phyloP scores from a whole-genome alignment of 2,113 vertebrate genomes.

The Ailurus styani region DNA sequence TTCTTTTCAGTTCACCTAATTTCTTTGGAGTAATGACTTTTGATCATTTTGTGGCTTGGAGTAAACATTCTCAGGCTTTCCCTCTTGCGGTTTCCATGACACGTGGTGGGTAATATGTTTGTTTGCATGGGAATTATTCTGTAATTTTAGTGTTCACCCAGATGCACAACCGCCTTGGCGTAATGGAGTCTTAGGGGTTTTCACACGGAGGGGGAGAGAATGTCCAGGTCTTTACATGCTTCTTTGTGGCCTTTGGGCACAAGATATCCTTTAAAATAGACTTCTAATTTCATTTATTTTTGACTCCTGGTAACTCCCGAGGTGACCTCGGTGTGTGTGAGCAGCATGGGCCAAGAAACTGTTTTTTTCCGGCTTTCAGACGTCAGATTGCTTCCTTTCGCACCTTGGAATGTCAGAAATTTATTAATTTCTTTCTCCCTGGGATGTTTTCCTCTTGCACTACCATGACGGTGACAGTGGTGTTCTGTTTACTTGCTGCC shows the following conservation, averaged over 20 bases:
- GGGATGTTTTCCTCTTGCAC: conserved; percentile 56
- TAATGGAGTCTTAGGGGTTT: neutral
- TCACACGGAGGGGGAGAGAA: conserved; percentile 1
- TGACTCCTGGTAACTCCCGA: conserved; percentile 70
- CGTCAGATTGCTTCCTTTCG: conserved; percentile 83
- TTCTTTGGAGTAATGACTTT: neutral
- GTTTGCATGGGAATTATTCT: neutral
- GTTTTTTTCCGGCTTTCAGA: conserved; percentile 76
- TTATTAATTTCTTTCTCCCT: conserved; percentile 30
- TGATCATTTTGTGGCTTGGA: neutral
- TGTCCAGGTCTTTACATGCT: conserved; percentile 63
- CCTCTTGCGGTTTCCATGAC: neutral
- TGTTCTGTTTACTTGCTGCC: conserved; percentile 37
- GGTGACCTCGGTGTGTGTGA: conserved; percentile 70
- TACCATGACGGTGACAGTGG: neutral
- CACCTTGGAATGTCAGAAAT: conserved; percentile 78
- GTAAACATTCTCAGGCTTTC: neutral
- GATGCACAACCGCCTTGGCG: neutral
- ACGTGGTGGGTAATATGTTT: neutral
- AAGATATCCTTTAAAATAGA: conserved; percentile 74
- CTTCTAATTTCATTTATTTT: conserved; percentile 75
- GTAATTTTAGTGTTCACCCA: neutral
- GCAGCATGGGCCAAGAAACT: conserved; percentile 71
- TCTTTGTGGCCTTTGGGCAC: conserved; percentile 62
- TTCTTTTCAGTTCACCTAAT: neutral